Conservation (phyloP, 92 coral and sea anemone genomes). For the Muricea muricata region DNA sequence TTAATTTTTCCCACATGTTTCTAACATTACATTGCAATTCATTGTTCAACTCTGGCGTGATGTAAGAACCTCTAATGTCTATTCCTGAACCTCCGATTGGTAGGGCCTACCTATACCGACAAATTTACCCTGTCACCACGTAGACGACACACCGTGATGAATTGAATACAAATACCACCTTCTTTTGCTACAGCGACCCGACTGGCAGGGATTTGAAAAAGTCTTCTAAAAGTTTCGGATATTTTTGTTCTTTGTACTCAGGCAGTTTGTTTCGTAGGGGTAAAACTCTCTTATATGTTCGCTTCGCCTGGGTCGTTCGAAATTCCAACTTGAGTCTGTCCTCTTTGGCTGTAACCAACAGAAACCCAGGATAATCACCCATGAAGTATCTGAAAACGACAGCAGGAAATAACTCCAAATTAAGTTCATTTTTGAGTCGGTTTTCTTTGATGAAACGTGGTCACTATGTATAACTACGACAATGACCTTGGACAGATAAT, state of each 20-base stretch:
- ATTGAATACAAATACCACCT: too few species aligned
- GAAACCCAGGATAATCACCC: constrained; percentile 16
- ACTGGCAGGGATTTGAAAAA: background rate
- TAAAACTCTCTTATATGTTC: background rate
- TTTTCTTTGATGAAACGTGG: too few species aligned
- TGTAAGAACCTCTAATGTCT: too few species aligned
- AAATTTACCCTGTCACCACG: too few species aligned
- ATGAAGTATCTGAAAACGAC: background rate
- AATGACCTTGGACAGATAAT: too few species aligned
- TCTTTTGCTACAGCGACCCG: background rate
- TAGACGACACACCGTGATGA: too few species aligned
- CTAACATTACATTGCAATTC: too few species aligned
- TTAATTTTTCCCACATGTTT: too few species aligned
- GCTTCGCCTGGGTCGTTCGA: background rate
- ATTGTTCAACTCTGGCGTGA: too few species aligned
- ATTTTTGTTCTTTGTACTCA: background rate
- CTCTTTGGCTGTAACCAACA: constrained; percentile 7
- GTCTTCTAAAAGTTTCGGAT: constrained; percentile 3
- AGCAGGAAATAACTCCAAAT: background rate
- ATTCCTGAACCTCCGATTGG: too few species aligned
- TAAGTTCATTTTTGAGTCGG: background rate
- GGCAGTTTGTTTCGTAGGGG: constrained; percentile 3
- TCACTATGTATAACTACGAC: too few species aligned
- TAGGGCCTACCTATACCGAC: too few species aligned
- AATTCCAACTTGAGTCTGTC: background rate